These are phyloP conservation scores for Propithecus deckenii DNA, from an alignment of 2,797 vertebrate species.

Conservation along the genomic window DNA sequence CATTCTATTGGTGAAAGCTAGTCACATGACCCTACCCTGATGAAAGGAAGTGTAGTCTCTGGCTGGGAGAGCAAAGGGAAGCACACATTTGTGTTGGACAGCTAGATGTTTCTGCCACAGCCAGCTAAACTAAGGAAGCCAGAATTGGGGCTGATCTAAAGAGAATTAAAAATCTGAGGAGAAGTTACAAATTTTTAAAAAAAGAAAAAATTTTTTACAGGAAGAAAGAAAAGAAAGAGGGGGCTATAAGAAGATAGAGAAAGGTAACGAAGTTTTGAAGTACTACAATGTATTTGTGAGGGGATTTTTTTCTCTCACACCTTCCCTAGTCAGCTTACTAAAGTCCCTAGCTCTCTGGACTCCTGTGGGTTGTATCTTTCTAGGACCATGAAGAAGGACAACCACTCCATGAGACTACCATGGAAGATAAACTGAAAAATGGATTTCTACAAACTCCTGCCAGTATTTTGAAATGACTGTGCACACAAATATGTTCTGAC, in stretches of 20 bases:
- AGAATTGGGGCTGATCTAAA: neutral
- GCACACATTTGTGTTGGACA: neutral
- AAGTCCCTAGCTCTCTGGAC: neutral
- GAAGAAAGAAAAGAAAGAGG: neutral
- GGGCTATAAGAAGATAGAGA: neutral
- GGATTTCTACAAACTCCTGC: constrained; percentile 7
- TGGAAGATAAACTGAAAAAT: neutral
- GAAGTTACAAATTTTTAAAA: neutral
- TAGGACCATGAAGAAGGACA: neutral
- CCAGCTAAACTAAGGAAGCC: neutral
- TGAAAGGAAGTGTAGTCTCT: neutral
- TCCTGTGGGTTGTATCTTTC: neutral
- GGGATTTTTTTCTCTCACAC: neutral
- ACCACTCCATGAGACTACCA: neutral
- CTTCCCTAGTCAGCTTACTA: neutral
- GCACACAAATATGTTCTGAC: constrained; percentile 27
- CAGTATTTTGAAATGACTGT: constrained; percentile 26
- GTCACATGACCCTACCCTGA: neutral
- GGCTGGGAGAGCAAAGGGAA: neutral
- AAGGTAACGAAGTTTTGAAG: neutral
- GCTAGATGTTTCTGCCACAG: neutral
- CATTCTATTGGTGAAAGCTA: neutral
- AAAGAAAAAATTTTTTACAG: neutral
- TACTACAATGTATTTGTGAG: neutral
- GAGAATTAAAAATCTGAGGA: neutral